These are phyloP conservation scores for Nibea coibor DNA, from an alignment of 2,113 vertebrate species.

Conservation along the genomic window DNA sequence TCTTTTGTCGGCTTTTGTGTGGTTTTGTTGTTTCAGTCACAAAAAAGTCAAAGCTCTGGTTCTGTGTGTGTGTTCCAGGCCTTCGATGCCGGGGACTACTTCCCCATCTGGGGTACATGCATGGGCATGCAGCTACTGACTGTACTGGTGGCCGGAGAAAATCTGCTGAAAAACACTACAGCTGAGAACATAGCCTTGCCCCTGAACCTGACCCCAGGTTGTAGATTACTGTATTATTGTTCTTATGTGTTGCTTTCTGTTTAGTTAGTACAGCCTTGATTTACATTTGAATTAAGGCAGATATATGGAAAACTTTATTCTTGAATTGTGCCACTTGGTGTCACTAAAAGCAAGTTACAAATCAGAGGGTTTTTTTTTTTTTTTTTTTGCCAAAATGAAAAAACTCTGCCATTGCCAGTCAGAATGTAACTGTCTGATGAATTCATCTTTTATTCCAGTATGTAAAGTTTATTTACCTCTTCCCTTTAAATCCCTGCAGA, in stretches of 20 bases:
- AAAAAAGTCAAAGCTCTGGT: neutral
- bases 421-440: constrained; percentile 1
- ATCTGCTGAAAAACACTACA: constrained; percentile 76
- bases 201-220: constrained; percentile 83
- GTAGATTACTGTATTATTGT: neutral
- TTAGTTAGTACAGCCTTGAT: too few relatives aligned
- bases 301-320: constrained; percentile 1
- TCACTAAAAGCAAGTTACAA: constrained; percentile 42
- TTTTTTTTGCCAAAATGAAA: neutral
- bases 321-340: constrained; percentile 46
- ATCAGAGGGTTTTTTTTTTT: neutral
- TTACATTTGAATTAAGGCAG: neutral
- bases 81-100: constrained; percentile 82
- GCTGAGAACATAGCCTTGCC: constrained; percentile 82
- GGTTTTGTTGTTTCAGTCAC: neutral
- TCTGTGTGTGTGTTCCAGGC: constrained; percentile 75
- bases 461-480: neutral
- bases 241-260: neutral
- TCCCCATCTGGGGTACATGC: constrained; percentile 89
- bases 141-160: constrained; percentile 79
- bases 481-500: constrained; percentile 60
- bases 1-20: neutral
- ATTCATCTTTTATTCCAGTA: neutral
- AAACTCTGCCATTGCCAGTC: neutral
- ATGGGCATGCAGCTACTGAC: constrained; percentile 86